Base-by-base conservation (phyloP, 30 jellyfish, hydroid and myxozoan species). In the Aurelia sp. region DNA sequence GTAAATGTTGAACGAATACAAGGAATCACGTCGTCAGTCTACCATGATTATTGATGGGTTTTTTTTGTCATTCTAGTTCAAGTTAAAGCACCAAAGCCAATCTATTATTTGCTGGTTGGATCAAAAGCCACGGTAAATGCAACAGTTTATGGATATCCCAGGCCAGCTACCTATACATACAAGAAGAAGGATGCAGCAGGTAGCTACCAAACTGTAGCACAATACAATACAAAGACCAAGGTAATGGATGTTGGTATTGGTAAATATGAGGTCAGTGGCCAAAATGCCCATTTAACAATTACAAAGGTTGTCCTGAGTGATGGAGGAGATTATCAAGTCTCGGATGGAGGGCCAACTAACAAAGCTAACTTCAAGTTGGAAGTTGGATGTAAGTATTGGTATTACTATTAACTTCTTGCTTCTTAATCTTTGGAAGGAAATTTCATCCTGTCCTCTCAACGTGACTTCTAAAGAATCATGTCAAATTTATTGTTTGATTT, bases 111-210 rank as follows among this genome's bases (percentile, higher is more conserved):
- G 50, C 50, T 40, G 17, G 17, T 81, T 31, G 84, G 84, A 27
- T 20, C 53, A 12, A 81, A 41, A 35, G 51, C 84, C 31, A 73
- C 78, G 0, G 67, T 81, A 4, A 55, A 53, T 6, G 51, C 70
- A 16, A 16, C 53, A 4, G 50, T 81, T 18, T 18, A 22, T 51
- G 84, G 80, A 19, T n/a, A 4, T 30, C 91, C 91, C 53, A 81
- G 84, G 55, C 91, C 91, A 40, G 69, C 57, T 9, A 38, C 70
- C 15, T 31, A 81, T 44, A 44, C 55, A 22, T 81, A 81, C 50
- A 8, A 13, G 24, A 27, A 9, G 8, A 57, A 65, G 51, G 20
- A 21, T 19, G 72, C 78, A n/a, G 77, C 11, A 21, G 91, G 91
- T 4, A 51, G 76, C 6, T 44, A 52, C 30, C 50, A 20, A 21